Base-by-base conservation (phyloP, 1,140 invertebrate species). In the Druon quercuslanigerum region DNA sequence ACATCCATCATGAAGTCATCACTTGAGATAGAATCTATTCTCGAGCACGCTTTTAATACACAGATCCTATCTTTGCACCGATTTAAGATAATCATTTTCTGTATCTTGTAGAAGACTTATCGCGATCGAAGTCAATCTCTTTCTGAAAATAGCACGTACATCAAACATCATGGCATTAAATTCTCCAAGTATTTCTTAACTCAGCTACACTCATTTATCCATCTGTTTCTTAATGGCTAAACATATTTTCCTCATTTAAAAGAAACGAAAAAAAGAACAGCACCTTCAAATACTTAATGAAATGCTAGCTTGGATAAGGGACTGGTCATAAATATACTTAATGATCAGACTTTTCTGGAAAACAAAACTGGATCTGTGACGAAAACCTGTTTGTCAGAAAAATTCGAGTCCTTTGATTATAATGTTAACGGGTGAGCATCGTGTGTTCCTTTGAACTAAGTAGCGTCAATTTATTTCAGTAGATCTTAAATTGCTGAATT, bases 341-440 rank as follows among this genome's bases (percentile, higher is more conserved):
- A 56, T 56, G 54, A 20, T 7, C 19, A 25, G 19, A 57, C 19
- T 57, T 57, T 57, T 25, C 56, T 57, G 56, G 56, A 57, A 57
- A 25, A 25, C 19, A 57, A 57, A 25, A 25, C 19, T 25, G 56
- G 56, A 57, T 25, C 19, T 57, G 19, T 20, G 17, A 19, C 54
- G 5, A 9, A n/a, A 56, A 56, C 54, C 20, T 9, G 54, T 56
- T 19, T 20, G 2, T 33, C 25, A 33, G 25, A 33, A 33, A 33
- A 33, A 9, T 56, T n/a, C 17, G 54, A 56, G 19, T 17, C 54
- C 17, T 56, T 56, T 56, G 54, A 56, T 56, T 56, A 56, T 56
- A 19, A 56, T 56, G 54, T 56, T 56, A 56, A 56, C 54, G 54
- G n/a, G 17, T 56, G 54, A 19, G 54, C 54, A 56, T 56, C 54